These are phyloP conservation scores for Bursaphelenchus okinawaensis DNA, from an alignment of 2,888 invertebrate species.

Conservation along the genomic window DNA sequence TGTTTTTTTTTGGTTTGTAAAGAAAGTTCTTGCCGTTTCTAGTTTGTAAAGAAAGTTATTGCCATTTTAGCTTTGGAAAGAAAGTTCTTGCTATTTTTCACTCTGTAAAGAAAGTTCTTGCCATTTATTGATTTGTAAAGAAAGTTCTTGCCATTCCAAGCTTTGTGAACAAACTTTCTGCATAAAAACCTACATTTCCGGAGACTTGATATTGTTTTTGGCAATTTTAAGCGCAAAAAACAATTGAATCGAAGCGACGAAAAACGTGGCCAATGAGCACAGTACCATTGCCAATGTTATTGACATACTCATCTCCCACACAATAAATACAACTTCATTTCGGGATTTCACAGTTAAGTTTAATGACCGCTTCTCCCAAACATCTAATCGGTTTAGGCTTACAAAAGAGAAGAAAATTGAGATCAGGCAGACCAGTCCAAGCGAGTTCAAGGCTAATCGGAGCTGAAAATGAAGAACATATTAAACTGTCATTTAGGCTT, in stretches of 20 bases:
- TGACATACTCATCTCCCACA: conserved; percentile 9
- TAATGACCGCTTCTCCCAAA: neutral
- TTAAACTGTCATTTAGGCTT: too few relatives aligned
- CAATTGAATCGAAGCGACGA: conserved; percentile 12
- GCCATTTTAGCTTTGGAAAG: too few relatives aligned
- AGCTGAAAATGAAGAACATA: too few relatives aligned
- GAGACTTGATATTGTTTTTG: conserved; percentile 8
- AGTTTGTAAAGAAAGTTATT: too few relatives aligned
- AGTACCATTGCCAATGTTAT: conserved; percentile 11
- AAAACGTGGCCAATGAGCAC: conserved; percentile 10
- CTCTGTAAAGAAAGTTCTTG: too few relatives aligned
- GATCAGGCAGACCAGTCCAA: neutral
- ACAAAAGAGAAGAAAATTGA: conserved; percentile 8
- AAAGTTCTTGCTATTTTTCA: too few relatives aligned
- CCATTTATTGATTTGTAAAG: too few relatives aligned
- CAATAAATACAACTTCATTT: neutral
- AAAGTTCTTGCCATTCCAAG: too few relatives aligned
- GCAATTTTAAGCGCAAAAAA: conserved; percentile 15
- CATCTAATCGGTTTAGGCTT: conserved; percentile 9
- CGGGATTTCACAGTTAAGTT: conserved; percentile 4
- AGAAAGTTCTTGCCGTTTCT: too few relatives aligned
- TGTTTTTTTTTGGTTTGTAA: too few relatives aligned
- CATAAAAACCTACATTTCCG: conserved; percentile 6
- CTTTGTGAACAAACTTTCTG: too few relatives aligned
- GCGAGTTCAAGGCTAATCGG: conserved; percentile 3